phyloP scores from a whole-genome alignment of 2,888 invertebrate species.

The Endotricha flammealis region DNA sequence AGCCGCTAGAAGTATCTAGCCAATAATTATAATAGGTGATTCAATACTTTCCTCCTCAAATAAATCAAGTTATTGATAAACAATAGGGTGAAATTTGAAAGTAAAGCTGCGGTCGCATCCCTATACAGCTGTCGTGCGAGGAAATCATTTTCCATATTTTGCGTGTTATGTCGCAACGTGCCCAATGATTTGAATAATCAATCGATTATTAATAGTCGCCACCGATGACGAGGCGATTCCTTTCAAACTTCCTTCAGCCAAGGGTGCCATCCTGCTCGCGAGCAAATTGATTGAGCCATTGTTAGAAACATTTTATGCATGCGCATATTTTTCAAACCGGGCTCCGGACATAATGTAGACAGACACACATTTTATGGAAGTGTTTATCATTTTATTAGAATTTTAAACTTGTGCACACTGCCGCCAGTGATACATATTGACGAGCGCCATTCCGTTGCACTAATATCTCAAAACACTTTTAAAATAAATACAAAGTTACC shows the following conservation, averaged over 20 bases:
- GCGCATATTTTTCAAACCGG: constrained; percentile 25
- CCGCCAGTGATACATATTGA: no score
- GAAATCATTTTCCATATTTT: constrained; percentile 33
- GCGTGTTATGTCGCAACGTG: constrained; percentile 28
- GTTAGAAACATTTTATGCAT: constrained; percentile 35
- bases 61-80: no score
- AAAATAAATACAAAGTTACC: no score
- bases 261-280: constrained; percentile 33
- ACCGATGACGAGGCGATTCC: constrained; percentile 51
- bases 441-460: no score
- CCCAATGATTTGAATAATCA: constrained; percentile 57
- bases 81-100: no score
- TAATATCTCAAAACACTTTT: no score
- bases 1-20: no score
- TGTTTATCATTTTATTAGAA: no score
- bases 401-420: no score
- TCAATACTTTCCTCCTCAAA: no score
- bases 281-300: constrained; percentile 60
- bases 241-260: constrained; percentile 45
- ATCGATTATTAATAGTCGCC: constrained; percentile 62
- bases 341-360: neutral
- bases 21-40: no score
- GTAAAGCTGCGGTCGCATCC: constrained; percentile 19
- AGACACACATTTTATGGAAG: no score
- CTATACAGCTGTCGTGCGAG: constrained; percentile 31